Evolutionary conservation across 2,113 vertebrate genomes (phyloP).

Genomic region (Reinhardtius hippoglossoides): DNA sequence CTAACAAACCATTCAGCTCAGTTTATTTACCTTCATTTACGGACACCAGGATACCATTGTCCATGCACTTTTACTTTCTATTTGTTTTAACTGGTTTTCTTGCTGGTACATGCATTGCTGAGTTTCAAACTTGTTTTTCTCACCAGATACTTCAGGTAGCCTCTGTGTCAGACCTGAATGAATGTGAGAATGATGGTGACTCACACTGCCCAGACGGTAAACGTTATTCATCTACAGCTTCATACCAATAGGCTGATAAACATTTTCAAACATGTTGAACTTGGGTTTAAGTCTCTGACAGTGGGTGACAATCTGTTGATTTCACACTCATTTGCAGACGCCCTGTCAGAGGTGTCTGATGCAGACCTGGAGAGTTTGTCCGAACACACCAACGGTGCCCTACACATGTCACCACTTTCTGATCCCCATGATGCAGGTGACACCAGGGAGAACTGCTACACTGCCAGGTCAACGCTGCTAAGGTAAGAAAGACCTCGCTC

Average conservation of each 20-base stretch:
- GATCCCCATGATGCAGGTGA: background rate
- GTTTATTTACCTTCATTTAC: no score
- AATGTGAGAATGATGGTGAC: slow-evolving; percentile 81
- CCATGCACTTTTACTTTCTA: background rate
- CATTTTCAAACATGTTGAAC: background rate
- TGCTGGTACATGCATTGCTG: background rate
- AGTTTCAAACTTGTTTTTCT: slow-evolving; percentile 3
- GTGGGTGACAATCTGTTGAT: background rate
- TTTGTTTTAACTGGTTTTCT: background rate
- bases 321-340: slow-evolving; percentile 69
- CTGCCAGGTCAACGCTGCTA: slow-evolving; percentile 5
- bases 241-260: background rate
- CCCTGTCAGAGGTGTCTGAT: slow-evolving; percentile 73
- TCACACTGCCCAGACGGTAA: slow-evolving; percentile 85
- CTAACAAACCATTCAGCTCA: no score
- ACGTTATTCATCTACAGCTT: background rate
- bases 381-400: background rate
- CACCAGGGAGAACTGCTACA: background rate
- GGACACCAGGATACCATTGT: background rate
- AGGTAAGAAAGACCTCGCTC: background rate
- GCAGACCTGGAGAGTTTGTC: slow-evolving; percentile 67
- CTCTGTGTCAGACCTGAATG: slow-evolving; percentile 87
- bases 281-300: background rate
- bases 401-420: background rate
- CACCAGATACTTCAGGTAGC: slow-evolving; percentile 92